Base-by-base conservation (phyloP, 2,888 invertebrate species). In the Tanytarsus gracilentus region DNA sequence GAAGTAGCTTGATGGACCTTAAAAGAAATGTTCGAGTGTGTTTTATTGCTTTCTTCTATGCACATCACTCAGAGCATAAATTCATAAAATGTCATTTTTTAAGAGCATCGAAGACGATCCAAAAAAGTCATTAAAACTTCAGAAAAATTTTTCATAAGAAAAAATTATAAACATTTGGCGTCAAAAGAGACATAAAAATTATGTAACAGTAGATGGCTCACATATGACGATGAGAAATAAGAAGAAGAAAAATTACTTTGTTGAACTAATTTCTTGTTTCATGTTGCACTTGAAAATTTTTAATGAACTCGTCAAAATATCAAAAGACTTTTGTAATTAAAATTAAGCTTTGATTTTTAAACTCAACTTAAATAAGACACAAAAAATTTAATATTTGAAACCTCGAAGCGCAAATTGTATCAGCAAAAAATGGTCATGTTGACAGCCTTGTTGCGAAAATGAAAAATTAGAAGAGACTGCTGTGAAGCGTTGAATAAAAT, bases 151-250 rank as follows among this genome's bases (percentile, higher is more conserved):
- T 33, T n/a, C 9, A 11, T 9, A 9, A 11, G n/a, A 33, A n/a
- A 33, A 5, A 33, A n/a, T 9, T n/a, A 33, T 5, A 8, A 44
- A 44, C 44, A 44, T 44, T 44, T 44, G 44, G 44, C 44, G 44
- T 44, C 44, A 44, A 44, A 44, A 44, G 8, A 44, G 44, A 44
- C 44, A 44, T 44, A 44, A 44, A 44, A 44, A 44, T 44, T 44
- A 44, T 44, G 44, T 44, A 30, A 30, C 7, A 30, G 9, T 69
- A 72, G 55, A 74, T n/a, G n/a, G n/a, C n/a, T n/a, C n/a, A n/a
- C n/a, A n/a, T n/a, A n/a, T n/a, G n/a, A n/a, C n/a, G n/a, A n/a
- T n/a, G n/a, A n/a, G n/a, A n/a, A n/a, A n/a, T n/a, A n/a, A n/a
- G n/a, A n/a, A n/a, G n/a, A n/a, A n/a, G n/a, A n/a, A n/a, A n/a